Conservation (phyloP, 1,140 invertebrate species). For the Platorchestia sp. region DNA sequence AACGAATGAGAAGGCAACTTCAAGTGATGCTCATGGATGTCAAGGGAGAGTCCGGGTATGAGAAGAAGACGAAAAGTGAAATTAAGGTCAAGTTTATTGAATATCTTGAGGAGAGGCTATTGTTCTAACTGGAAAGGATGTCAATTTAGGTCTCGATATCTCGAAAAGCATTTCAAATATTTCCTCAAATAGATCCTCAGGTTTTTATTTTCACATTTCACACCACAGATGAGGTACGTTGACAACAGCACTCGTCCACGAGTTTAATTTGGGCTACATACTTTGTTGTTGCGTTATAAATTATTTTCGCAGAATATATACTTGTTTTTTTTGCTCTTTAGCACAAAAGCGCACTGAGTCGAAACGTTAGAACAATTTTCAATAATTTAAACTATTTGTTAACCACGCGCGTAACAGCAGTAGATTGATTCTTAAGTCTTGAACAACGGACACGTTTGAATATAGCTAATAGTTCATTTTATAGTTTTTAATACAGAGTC, state of each 20-base stretch:
- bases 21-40: neutral
- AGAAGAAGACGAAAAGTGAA: too few relatives aligned
- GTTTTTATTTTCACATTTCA: too few relatives aligned
- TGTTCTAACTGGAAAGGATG: neutral
- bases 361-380: neutral
- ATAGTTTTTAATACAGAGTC: neutral
- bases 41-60: too few relatives aligned
- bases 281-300: neutral
- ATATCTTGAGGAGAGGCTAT: neutral
- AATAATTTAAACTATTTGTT: too few relatives aligned
- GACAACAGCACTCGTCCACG: neutral
- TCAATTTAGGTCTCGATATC: neutral
- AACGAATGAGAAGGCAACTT: neutral
- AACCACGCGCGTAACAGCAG: too few relatives aligned
- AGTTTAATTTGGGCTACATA: neutral
- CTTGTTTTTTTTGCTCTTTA: neutral
- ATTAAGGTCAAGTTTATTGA: neutral
- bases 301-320: neutral
- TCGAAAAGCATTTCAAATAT: neutral
- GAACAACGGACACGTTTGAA: too few relatives aligned
- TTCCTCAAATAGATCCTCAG: neutral
- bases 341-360: neutral
- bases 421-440: too few relatives aligned
- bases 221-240: too few relatives aligned
- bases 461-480: too few relatives aligned